phyloP scores from a whole-genome alignment of 2,113 vertebrate genomes.

The Tylochromis polylepis region DNA sequence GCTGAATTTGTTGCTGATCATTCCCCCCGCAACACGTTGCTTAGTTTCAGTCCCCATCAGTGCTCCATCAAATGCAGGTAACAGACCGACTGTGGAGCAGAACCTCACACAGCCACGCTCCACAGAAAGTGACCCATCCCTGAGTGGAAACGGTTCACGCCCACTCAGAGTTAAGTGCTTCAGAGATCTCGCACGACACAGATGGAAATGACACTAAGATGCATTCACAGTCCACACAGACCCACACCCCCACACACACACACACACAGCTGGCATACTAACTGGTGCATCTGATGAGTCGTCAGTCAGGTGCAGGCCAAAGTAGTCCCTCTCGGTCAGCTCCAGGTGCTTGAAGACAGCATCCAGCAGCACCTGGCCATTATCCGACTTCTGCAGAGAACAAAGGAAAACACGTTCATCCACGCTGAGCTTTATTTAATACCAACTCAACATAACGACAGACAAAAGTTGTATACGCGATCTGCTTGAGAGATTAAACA shows the following conservation, averaged over 20 bases:
- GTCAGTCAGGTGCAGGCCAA: conserved; percentile 93
- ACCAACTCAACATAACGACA: background rate
- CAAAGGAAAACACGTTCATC: background rate
- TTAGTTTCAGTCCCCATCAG: background rate
- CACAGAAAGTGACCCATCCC: background rate
- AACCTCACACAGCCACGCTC: background rate
- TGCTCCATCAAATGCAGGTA: too few relatives aligned
- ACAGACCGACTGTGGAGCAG: too few relatives aligned
- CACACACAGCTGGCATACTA: conserved; percentile 54
- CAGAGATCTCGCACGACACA: background rate
- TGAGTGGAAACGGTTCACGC: background rate
- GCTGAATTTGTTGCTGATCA: background rate
- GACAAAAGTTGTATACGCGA: background rate
- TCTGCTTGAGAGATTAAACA: background rate
- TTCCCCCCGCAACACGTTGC: background rate
- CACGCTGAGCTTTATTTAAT: background rate
- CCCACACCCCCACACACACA: background rate
- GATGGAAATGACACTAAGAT: background rate
- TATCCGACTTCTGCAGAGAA: conserved; percentile 86
- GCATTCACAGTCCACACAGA: background rate
- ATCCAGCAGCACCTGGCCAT: conserved; percentile 92
- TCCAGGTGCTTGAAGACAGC: conserved; percentile 94
- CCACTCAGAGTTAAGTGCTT: background rate
- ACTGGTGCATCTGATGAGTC: conserved; percentile 91
- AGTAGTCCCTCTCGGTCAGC: conserved; percentile 97